Evolutionary conservation across 2,888 invertebrate genomes (phyloP), one percentile per base, ranked within the genome.

Genomic region (Eilema caniola): DNA sequence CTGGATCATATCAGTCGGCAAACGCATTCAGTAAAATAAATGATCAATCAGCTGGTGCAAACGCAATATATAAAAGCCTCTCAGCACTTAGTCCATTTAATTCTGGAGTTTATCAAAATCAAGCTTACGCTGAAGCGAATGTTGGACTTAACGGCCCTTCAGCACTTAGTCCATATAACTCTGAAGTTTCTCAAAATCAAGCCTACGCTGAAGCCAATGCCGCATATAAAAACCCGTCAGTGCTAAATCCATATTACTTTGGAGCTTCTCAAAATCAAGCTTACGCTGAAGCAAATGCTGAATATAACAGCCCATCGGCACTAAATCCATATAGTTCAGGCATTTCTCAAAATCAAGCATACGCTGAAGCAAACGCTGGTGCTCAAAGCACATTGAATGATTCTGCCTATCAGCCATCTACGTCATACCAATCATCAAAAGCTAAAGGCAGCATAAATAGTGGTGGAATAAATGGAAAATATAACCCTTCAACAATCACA

Each of bases 401-500:
- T 28, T 60, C 66, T n/a, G 25, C 28, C 8, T 47, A 47, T 47
- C 66, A 61, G n/a, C 25, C 60, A 41, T 41, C 66, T n/a, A 53
- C 24, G 3, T 20, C 47, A 28, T 67, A 53, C 28, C 65, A 57
- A 24, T 4, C 64, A 12, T 7, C 7, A 47, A 20, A 5, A 47
- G 37, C 41, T 24, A 23, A 37, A 37, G 41, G 62, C 5, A 62
- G 14, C 20, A 47, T 66, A 41, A 23, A 65, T 66, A 59, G 7
- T 37, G 57, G 41, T 64, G 62, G 59, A 20, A 37, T 20, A 16
- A 57, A n/a, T 57, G 63, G 41, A 33, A 56, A 56, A 20, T 62
- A 62, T 62, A 24, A 28, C 14, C 37, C 62, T 65, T 24, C n/a
- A 2, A 67, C 71, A 37, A 74, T 65, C n/a, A 78, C 74, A 23